phyloP scores from a whole-genome alignment of 30 jellyfish, hydroid and myxozoan species.

The Chrysaora quinquecirrha region DNA sequence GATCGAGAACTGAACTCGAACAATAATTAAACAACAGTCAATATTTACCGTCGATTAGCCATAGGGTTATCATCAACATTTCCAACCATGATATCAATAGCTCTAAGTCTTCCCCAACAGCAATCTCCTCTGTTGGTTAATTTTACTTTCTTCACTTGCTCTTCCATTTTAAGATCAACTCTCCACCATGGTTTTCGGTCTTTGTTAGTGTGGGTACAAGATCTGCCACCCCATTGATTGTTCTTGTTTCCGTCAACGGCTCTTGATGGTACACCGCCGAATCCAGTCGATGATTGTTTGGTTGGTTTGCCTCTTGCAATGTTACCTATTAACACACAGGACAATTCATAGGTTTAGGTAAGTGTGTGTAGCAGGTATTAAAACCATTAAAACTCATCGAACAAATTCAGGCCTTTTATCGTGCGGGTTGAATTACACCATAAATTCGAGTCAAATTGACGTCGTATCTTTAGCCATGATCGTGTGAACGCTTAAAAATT shows the following conservation, averaged over 20 bases:
- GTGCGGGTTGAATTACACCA: neutral
- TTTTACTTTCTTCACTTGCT: constrained; percentile 32
- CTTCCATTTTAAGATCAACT: constrained; percentile 48
- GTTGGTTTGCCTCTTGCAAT: constrained; percentile 74
- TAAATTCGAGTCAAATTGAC: no score
- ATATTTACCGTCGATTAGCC: neutral
- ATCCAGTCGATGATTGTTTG: constrained; percentile 58
- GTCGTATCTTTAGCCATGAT: neutral
- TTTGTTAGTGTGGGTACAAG: constrained; percentile 58
- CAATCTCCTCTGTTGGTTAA: constrained; percentile 59
- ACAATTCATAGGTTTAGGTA: no score
- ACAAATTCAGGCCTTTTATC: neutral
- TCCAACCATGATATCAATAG: constrained; percentile 46
- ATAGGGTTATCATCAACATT: constrained; percentile 35
- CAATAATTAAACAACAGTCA: neutral
- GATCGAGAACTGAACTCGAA: neutral
- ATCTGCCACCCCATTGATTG: constrained; percentile 36
- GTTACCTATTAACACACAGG: constrained; percentile 22
- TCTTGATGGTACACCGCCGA: constrained; percentile 60
- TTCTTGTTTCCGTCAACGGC: constrained; percentile 71
- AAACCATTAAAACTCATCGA: neutral
- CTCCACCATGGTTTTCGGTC: constrained; percentile 72
- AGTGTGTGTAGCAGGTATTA: neutral
- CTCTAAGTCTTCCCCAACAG: constrained; percentile 58
- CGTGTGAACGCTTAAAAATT: neutral